Evolutionary conservation across 2,113 vertebrate genomes (phyloP), one percentile per base, ranked within the genome.

Genomic region (Sapajus apella): DNA sequence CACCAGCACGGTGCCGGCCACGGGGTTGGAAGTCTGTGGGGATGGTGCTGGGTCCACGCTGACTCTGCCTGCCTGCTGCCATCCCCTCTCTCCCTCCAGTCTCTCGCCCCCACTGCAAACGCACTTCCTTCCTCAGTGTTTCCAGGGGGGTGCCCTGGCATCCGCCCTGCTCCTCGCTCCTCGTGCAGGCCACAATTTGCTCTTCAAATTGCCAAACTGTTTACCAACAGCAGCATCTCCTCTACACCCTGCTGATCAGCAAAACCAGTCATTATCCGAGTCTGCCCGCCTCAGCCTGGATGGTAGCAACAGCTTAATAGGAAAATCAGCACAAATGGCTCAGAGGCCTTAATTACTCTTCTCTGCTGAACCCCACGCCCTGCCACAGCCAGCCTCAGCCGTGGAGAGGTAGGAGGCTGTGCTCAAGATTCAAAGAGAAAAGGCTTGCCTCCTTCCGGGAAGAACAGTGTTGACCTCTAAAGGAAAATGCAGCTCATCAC

Each of bases 101-200:
- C 70, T 43, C 43, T 14, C 0, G 0, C 13, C 68, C 30, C 61
- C 1, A 1, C 79, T 35, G 13, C n/a, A 40, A 11, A 47, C 5
- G 6, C 25, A 0, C 72, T 45, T 43, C 64, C 55, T 87, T 9
- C 52, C 85, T 12, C 43, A 0, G 6, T 0, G 1, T 61, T 2
- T 79, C 73, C 79, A 25, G 23, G 45, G 45, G 45, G 25, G 14
- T 2, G 0, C 81, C 77, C 80, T 30, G 80, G 20, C 50, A 10
- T 43, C n/a, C 68, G 50, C 81, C 55, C 1, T 0, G n/a, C 16
- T n/a, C 66, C 66, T 52, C 50, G 25, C 40, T 16, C 12, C 11
- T 20, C 18, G 10, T 55, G 77, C 77, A 79, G 87, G 80, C 90
- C 91, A 77, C 95, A 85, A 81, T 97, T 96, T 97, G 80, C 81